Evolutionary conservation across 2,113 vertebrate genomes (phyloP).

Genomic region (Erythrolamprus reginae): DNA sequence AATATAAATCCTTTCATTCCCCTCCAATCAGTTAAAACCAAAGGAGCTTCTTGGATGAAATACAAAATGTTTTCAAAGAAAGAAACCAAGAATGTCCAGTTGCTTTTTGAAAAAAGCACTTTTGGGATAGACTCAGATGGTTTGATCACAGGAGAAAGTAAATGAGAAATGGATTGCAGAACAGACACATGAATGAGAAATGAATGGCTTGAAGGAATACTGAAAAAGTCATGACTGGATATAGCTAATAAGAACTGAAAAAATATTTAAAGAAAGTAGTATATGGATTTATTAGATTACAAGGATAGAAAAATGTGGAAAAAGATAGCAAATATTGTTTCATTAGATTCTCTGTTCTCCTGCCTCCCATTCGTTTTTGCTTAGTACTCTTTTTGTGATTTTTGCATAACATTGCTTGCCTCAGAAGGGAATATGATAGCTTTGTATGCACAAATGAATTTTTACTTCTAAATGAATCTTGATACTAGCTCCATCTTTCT

Average conservation of each 20-base stretch:
- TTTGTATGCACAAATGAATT: not conserved
- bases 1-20: not conserved
- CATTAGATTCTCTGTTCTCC: not conserved
- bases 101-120: not conserved
- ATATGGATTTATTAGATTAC: not conserved
- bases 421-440: not conserved
- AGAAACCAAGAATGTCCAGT: not conserved
- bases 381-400: not conserved
- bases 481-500: not conserved
- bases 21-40: not conserved
- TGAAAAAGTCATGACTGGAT: not conserved
- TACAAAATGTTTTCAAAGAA: not conserved
- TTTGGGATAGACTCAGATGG: not conserved
- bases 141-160: not conserved
- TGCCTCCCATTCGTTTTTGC: not conserved
- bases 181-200: not conserved
- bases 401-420: not conserved
- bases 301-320: not conserved
- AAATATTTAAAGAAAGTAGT: not conserved
- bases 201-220: not conserved
- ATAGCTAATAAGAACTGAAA: not conserved
- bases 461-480: not conserved
- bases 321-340: not conserved
- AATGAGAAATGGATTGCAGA: not conserved
- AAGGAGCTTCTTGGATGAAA: not conserved